Evolutionary conservation across 2,113 vertebrate species (phyloP).

Genomic region (Bujurquina vittata): DNA sequence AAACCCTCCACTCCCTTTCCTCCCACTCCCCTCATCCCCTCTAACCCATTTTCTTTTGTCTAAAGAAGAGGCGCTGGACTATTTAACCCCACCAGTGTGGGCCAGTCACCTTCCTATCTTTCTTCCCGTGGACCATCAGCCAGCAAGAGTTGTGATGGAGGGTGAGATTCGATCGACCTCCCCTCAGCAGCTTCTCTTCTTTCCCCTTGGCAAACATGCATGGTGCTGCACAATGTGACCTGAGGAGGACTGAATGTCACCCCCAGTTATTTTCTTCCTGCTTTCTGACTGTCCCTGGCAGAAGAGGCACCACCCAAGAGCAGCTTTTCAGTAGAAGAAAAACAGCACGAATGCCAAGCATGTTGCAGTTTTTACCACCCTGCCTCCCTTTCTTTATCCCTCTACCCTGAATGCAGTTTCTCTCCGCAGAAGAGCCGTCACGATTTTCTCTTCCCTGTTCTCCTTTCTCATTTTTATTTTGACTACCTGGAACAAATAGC

Average conservation of each 20-base stretch:
- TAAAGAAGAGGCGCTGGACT: slow-evolving; percentile 81
- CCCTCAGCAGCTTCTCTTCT: slow-evolving; percentile 47
- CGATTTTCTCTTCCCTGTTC: slow-evolving; percentile 8
- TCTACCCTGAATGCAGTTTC: slow-evolving; percentile 2
- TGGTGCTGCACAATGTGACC: slow-evolving; percentile 44
- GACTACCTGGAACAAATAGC: slow-evolving; percentile 6
- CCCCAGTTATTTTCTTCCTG: slow-evolving; percentile 22
- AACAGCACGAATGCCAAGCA: slow-evolving; percentile 63
- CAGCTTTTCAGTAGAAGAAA: slow-evolving; percentile 37
- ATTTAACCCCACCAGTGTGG: slow-evolving; percentile 81
- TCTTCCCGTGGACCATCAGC: slow-evolving; percentile 79
- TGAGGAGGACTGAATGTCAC: slow-evolving; percentile 39
- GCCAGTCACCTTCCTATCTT: slow-evolving; percentile 82
- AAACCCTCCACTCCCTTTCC: slow-evolving; percentile 33
- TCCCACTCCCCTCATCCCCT: slow-evolving; percentile 14
- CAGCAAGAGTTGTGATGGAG: slow-evolving; percentile 78
- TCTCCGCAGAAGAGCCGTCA: slow-evolving; percentile 7
- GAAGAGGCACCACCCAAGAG: slow-evolving; percentile 27
- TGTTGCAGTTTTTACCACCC: slow-evolving; percentile 40
- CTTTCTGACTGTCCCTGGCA: slow-evolving; percentile 34
- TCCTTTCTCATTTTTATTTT: not conserved
- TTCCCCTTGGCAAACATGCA: slow-evolving; percentile 45
- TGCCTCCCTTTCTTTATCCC: slow-evolving; percentile 8
- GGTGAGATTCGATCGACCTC: slow-evolving; percentile 82
- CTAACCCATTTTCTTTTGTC: slow-evolving; percentile 56